Evolutionary conservation across 2,113 vertebrate genomes (phyloP), one percentile per base, ranked within the genome.

Genomic region (Macrotus californicus): DNA sequence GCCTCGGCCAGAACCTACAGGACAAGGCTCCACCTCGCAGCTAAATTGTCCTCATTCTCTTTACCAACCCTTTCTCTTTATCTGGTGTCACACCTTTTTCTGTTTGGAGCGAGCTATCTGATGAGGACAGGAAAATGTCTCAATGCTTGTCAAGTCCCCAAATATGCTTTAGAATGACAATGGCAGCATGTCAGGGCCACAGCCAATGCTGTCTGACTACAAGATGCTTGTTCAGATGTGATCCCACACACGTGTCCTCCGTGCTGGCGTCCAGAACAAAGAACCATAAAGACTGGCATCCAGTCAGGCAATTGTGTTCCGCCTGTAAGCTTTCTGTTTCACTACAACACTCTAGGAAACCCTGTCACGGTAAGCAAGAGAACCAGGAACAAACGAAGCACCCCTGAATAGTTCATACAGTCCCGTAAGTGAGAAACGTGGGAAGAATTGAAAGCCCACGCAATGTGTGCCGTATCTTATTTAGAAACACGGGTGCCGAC

Each of bases 101-200:
- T 82, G 18, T 79, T 87, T 85, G 81, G 36, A 81, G n/a, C 59
- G 19, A 96, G 88, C 34, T 91, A 91, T 66, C 54, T 91, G 61
- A 66, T 61, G 80, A 67, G 6, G 56, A 56, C 70, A 56, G 54
- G 48, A 56, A 79, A 46, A 91, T 54, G 10, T 93, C 67, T 89
- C 70, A 69, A 86, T 56, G 83, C 18, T 56, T 73, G 18, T 24
- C 22, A 85, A 91, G 7, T 64, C 82, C n/a, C 70, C 39, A 66
- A 72, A 89, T 61, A 26, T 50, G 39, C 14, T 82, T 89, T 50
- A 39, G 22, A 97, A 89, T 67, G 86, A 79, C 89, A 97, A 83
- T 56, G 29, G 75, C 54, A 73, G n/a, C 22, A 6, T 16, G 43
- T 79, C 88, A 70, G 14, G 11, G 34, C 43, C 48, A 56, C 43